A percentile compares a stretch with the other conserved stretches of the same genome.
Conservation (phyloP, 2,113 vertebrate species). For the Myotis yumanensis region DNA sequence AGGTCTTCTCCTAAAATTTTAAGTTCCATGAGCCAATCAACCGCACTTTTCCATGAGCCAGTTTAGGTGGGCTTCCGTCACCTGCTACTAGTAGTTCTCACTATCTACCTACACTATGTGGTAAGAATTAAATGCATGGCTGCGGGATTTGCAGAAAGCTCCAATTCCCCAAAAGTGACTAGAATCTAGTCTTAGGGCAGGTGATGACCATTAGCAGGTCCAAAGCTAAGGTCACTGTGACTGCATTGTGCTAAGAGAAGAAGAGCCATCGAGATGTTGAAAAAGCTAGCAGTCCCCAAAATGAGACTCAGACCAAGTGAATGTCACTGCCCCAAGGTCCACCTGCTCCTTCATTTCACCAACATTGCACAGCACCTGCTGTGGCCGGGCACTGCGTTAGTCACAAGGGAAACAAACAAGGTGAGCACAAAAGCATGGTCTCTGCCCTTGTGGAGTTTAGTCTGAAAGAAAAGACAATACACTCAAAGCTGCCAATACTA, state of each 20-base stretch:
- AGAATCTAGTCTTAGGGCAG: background rate
- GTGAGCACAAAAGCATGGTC: background rate
- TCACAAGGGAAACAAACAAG: background rate
- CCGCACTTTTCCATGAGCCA: background rate
- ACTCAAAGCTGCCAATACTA: background rate
- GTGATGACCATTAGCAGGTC: background rate
- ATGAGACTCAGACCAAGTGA: background rate
- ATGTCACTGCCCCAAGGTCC: background rate
- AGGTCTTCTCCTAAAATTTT: background rate
- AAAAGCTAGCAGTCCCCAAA: background rate
- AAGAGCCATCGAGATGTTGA: background rate
- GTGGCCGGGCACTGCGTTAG: background rate
- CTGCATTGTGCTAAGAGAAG: background rate
- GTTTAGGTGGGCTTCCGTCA: background rate
- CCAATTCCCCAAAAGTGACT: background rate
- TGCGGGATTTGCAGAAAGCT: background rate
- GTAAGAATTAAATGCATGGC: background rate
- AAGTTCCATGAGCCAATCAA: background rate
- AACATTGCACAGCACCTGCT: background rate
- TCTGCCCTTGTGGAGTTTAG: background rate
- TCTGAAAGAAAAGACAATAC: background rate
- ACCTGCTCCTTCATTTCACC: background rate
- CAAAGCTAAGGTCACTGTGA: background rate
- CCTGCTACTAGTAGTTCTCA: background rate
- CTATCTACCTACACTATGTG: background rate